Evolutionary conservation across 2,113 vertebrate species (phyloP).

Genomic region (Thryonomys swinderianus): DNA sequence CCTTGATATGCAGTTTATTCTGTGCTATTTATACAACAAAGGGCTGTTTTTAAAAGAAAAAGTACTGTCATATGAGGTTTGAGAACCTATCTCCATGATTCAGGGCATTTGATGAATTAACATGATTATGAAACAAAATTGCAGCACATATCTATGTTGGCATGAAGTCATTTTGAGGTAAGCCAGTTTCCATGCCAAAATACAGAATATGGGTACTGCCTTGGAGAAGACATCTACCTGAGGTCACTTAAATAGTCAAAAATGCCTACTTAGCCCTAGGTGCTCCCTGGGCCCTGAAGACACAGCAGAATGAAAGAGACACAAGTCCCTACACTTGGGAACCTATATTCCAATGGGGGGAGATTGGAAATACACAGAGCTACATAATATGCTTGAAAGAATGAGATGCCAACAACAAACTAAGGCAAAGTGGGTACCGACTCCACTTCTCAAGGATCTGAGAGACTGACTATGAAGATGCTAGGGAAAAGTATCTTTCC

Average conservation of each 20-base stretch:
- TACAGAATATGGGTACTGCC: not conserved
- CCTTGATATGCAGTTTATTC: not conserved
- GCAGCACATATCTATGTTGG: too few species aligned
- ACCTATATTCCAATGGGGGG: too few species aligned
- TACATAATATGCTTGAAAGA: not conserved
- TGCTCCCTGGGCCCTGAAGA: not conserved
- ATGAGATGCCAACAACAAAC: not conserved
- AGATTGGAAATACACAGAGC: not conserved
- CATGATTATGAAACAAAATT: not conserved
- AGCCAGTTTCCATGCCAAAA: not conserved
- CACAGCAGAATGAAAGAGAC: not conserved
- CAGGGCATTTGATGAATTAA: not conserved
- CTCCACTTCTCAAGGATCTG: not conserved
- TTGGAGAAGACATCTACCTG: not conserved
- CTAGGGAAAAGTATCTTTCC: not conserved
- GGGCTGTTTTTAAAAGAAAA: not conserved
- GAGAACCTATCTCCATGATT: not conserved
- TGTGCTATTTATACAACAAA: not conserved
- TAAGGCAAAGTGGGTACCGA: not conserved
- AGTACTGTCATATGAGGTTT: not conserved
- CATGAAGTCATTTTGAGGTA: not conserved
- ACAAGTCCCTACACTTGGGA: not conserved
- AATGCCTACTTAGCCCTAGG: not conserved
- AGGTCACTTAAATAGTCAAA: not conserved
- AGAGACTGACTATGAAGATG: accelerated